phyloP scores from a whole-genome alignment of 2,888 invertebrate species.

The Tachina grossa region DNA sequence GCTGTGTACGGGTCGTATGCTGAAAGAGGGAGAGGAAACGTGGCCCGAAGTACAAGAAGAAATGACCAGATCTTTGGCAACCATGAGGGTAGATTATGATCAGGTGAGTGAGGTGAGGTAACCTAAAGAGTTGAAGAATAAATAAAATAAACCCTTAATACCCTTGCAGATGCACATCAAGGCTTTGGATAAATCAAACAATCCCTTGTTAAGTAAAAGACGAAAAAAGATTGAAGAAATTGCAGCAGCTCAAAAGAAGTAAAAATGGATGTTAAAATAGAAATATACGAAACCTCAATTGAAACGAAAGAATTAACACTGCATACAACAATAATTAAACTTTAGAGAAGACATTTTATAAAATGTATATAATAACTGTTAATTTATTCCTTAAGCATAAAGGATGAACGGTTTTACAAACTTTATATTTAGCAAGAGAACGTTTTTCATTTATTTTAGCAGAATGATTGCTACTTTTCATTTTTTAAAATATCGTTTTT shows the following conservation, averaged over 20 bases:
- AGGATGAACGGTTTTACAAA: neutral
- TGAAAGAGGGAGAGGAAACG: conserved; percentile 94
- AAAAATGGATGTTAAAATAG: conserved; percentile 41
- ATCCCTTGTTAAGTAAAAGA: conserved; percentile 94
- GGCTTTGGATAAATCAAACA: conserved; percentile 95
- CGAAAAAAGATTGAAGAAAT: conserved; percentile 84
- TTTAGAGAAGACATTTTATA: neutral
- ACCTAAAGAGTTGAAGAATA: neutral
- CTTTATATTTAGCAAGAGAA: conserved; percentile 4
- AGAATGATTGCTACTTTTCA: conserved; percentile 30
- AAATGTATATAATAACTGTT: neutral
- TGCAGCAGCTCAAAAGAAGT: conserved; percentile 72
- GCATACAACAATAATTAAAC: neutral
- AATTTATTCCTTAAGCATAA: neutral
- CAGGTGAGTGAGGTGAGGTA: conserved; percentile 84
- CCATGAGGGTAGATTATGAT: conserved; percentile 99
- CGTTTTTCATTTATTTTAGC: neutral
- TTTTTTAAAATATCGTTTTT: conserved; percentile 48
- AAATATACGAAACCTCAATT: conserved; percentile 21
- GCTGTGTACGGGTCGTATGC: conserved; percentile 93
- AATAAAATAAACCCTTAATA: conserved; percentile 30
- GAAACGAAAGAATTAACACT: conserved; percentile 1
- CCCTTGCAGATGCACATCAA: conserved; percentile 92
- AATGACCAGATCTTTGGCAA: conserved; percentile 98
- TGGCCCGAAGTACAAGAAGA: conserved; percentile 99